Evolutionary conservation across 2,888 invertebrate species (phyloP).

Genomic region (Chloroclysta siterata): DNA sequence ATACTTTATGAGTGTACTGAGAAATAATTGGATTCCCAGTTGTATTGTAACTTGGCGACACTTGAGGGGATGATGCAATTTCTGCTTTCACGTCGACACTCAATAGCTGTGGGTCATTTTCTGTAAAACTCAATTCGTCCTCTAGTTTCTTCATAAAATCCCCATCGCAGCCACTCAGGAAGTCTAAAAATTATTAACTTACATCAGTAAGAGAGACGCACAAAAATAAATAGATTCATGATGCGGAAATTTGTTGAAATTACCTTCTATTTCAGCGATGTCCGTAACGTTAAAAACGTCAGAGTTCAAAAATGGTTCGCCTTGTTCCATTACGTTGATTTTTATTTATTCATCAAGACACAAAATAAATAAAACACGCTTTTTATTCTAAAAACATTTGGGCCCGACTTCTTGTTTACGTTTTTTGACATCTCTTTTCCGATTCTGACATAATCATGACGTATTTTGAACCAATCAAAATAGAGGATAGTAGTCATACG

Average conservation of each 20-base stretch:
- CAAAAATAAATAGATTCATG: not conserved
- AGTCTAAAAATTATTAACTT: conserved; percentile 72
- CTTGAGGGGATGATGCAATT: conserved; percentile 59
- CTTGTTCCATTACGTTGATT: conserved; percentile 63
- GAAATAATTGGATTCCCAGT: conserved; percentile 74
- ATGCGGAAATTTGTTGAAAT: conserved; percentile 27
- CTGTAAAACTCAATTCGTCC: conserved; percentile 70
- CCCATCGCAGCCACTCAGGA: conserved; percentile 87
- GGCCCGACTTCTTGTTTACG: conserved; percentile 60
- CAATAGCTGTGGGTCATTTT: conserved; percentile 63
- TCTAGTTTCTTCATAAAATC: conserved; percentile 86
- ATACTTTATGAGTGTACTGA: conserved; percentile 61
- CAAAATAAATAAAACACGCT: conserved; percentile 36
- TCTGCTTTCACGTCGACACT: conserved; percentile 67
- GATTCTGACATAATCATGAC: conserved; percentile 44
- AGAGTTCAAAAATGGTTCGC: conserved; percentile 71
- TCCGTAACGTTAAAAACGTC: conserved; percentile 88
- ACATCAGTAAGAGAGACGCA: conserved; percentile 4
- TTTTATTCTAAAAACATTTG: conserved; percentile 38
- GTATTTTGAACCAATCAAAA: conserved; percentile 83
- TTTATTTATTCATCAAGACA: conserved; percentile 26
- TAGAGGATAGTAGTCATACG: conserved; percentile 81
- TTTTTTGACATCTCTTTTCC: conserved; percentile 56
- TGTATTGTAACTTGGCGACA: conserved; percentile 63
- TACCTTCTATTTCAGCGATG: conserved; percentile 89